Evolutionary conservation across 1,140 invertebrate species (phyloP).

Genomic region (Microplitis mediator): DNA sequence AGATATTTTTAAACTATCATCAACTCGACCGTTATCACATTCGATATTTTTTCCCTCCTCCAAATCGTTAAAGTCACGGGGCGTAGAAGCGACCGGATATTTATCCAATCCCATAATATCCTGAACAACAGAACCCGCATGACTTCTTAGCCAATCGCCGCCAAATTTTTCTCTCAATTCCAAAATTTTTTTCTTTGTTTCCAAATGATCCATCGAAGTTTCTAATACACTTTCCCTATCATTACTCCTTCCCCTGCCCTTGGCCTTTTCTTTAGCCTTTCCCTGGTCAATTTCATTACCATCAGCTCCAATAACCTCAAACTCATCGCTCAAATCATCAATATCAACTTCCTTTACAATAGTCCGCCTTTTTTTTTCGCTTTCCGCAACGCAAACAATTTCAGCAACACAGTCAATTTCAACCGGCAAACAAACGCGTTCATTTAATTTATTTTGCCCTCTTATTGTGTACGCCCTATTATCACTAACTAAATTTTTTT

Average conservation of each 20-base stretch:
- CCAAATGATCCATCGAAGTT: constrained; percentile 61
- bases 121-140: constrained; percentile 63
- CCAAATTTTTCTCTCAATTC: constrained; percentile 65
- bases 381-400: constrained; percentile 19
- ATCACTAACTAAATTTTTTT: constrained; percentile 57
- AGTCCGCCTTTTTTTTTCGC: constrained; percentile 38
- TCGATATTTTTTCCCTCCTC: too few species aligned
- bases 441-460: constrained; percentile 3
- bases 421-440: constrained; percentile 22
- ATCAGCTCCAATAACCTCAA: too few species aligned
- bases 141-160: constrained; percentile 66
- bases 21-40: too few species aligned
- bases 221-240: constrained; percentile 30
- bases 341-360: constrained; percentile 52
- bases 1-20: too few species aligned
- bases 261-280: too few species aligned
- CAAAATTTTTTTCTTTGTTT: constrained; percentile 68
- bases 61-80: background rate
- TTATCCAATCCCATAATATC: constrained; percentile 63
- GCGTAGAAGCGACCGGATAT: background rate
- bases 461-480: constrained; percentile 45
- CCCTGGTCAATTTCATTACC: background rate
- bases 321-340: constrained; percentile 32
- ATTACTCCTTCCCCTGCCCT: background rate
- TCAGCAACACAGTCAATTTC: constrained; percentile 30